phyloP scores from a whole-genome alignment of 2,113 vertebrate genomes.

The Nothoprocta perdicaria region DNA sequence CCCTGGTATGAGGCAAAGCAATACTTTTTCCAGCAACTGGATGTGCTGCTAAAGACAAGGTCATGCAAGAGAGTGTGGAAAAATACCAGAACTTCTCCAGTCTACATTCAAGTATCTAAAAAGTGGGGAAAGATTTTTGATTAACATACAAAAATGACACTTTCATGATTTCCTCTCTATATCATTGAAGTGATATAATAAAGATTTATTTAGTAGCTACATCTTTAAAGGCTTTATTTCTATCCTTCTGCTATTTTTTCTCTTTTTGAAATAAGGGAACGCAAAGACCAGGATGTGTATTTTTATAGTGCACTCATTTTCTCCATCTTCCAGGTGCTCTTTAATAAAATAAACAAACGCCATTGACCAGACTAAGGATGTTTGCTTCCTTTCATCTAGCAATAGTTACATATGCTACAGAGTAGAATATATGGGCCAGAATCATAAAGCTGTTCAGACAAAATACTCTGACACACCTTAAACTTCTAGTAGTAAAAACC shows the following conservation, averaged over 20 bases:
- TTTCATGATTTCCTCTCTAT: neutral
- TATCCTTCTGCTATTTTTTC: neutral
- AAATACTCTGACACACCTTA: neutral
- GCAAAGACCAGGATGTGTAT: neutral
- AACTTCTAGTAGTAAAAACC: neutral
- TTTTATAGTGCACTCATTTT: neutral
- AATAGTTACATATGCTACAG: neutral
- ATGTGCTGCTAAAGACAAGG: rapidly evolving
- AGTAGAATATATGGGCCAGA: neutral
- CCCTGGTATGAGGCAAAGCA: neutral
- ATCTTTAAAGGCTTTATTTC: neutral
- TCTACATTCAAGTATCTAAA: neutral
- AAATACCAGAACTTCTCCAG: neutral
- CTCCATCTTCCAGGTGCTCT: neutral
- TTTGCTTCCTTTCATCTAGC: neutral
- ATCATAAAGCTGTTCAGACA: rapidly evolving
- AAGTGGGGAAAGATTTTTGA: neutral
- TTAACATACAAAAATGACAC: neutral
- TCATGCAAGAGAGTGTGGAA: neutral
- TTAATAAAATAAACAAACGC: rapidly evolving
- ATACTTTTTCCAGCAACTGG: neutral
- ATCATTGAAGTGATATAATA: neutral
- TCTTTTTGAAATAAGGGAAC: neutral
- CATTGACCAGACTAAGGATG: neutral
- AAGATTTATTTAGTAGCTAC: neutral